These are phyloP conservation scores for Zygogramma bicolorata DNA, from an alignment of 2,888 invertebrate species.

Conservation along the genomic window DNA sequence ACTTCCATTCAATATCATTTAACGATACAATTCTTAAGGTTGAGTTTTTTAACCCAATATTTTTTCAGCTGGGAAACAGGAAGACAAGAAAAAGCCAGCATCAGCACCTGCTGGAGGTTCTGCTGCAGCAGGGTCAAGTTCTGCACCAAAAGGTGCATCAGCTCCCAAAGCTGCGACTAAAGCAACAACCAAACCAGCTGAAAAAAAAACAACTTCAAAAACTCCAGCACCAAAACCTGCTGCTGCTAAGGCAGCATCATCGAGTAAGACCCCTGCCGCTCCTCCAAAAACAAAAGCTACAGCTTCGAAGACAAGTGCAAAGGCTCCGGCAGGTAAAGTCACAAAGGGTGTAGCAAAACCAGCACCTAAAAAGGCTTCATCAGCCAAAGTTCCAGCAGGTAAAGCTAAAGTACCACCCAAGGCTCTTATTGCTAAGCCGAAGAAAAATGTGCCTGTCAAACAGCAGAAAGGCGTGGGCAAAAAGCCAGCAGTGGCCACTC, in stretches of 20 bases:
- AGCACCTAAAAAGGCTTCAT: conserved; percentile 46
- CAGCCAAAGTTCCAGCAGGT: conserved; percentile 60
- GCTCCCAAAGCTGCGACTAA: conserved; percentile 54
- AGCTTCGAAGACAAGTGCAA: conserved; percentile 65
- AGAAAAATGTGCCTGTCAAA: conserved; percentile 70
- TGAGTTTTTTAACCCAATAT: conserved; percentile 15
- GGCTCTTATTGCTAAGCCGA: conserved; percentile 68
- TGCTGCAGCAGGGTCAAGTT: conserved; percentile 57
- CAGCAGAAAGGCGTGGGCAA: conserved; percentile 70
- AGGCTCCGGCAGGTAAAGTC: conserved; percentile 51
- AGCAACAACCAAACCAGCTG: conserved; percentile 46
- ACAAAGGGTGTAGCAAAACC: conserved; percentile 59
- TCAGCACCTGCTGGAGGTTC: conserved; percentile 58
- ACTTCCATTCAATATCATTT: conserved; percentile 45
- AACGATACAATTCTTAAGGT: conserved; percentile 14
- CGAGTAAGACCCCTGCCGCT: conserved; percentile 58
- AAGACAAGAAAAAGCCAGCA: conserved; percentile 68
- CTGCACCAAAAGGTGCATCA: conserved; percentile 63
- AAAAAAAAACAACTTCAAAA: conserved; percentile 58
- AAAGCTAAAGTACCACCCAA: conserved; percentile 62
- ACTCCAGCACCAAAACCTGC: conserved; percentile 48
- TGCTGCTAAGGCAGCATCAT: conserved; percentile 55
- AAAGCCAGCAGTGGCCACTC: conserved; percentile 59
- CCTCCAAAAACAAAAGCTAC: conserved; percentile 43
- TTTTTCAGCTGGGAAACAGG: conserved; percentile 67